Evolutionary conservation across 2,797 vertebrate species (phyloP).

Genomic region (Thunnus albacares): DNA sequence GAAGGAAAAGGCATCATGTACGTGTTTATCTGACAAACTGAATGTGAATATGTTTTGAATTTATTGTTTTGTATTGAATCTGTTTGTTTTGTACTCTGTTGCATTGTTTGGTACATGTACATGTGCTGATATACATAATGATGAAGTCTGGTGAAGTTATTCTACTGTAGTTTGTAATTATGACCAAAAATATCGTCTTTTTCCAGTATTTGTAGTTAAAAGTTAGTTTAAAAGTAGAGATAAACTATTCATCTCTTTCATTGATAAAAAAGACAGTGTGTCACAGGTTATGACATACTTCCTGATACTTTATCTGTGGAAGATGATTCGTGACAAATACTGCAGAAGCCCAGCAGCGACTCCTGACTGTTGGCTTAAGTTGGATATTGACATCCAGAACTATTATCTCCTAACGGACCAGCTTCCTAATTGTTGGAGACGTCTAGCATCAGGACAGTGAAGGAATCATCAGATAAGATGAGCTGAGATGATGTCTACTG

Average conservation of each 20-base stretch:
- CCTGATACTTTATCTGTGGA: neutral
- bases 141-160: neutral
- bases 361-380: slow-evolving; percentile 20
- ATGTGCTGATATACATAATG: neutral
- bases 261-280: neutral
- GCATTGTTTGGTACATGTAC: neutral
- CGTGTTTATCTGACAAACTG: too few species aligned
- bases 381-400: slow-evolving; percentile 13
- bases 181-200: neutral
- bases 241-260: neutral
- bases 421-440: slow-evolving; percentile 13
- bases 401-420: neutral
- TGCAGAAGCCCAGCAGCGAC: slow-evolving; percentile 6
- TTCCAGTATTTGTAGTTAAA: too few species aligned
- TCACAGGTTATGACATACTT: slow-evolving; percentile 31
- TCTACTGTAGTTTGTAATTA: neutral
- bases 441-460: neutral
- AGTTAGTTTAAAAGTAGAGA: neutral
- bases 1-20: too few species aligned
- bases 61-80: neutral
- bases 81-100: neutral
- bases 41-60: neutral
- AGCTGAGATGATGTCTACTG: neutral
- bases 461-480: slow-evolving; percentile 17
- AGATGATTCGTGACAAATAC: neutral